Base-by-base conservation (phyloP, 2,888 invertebrate genomes). In the Hecatera dysodea region DNA sequence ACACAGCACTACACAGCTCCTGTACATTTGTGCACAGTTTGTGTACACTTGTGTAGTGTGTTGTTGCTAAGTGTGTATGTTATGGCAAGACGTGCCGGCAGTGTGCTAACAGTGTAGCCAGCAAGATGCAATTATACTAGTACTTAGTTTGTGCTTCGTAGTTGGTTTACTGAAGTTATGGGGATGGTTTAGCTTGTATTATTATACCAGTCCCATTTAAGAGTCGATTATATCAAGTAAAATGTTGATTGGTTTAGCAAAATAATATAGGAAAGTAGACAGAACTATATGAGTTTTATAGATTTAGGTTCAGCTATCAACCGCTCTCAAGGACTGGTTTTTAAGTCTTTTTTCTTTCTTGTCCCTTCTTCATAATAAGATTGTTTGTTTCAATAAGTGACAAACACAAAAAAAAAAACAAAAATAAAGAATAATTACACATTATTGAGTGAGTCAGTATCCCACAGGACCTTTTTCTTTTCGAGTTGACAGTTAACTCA, bases 31-130 rank as follows among this genome's bases (percentile, higher is more conserved):
- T 64, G 64, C 36, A 76, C 69, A 65, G 63, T 67, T 70, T 67
- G 79, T 78, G 67, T 76, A 69, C 60, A 61, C 29, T 56, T 36
- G 56, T 56, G 56, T 56, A 17, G n/a, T 62, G 12, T 74, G 77
- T 78, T 61, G 72, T n/a, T 55, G 56, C 64, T 75, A 75, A 76
- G 78, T 79, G 78, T 57, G 46, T 46, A 80, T 72, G 78, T 79
- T 72, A 76, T 76, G 76, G 59, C 65, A 75, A 62, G 79, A 79
- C 63, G 64, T 79, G 68, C 68, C 56, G 48, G 42, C 33, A 27
- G 78, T 53, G 64, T 64, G 44, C 77, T 65, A 78, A 67, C 63
- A 78, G 61, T 74, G 77, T 74, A 44, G 33, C 62, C 8, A 62
- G 70, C 57, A 36, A 65, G 55, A 63, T 55, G 42, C 62, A 74